Conservation (phyloP, 1,140 invertebrate genomes). For the Mercenaria mercenaria region DNA sequence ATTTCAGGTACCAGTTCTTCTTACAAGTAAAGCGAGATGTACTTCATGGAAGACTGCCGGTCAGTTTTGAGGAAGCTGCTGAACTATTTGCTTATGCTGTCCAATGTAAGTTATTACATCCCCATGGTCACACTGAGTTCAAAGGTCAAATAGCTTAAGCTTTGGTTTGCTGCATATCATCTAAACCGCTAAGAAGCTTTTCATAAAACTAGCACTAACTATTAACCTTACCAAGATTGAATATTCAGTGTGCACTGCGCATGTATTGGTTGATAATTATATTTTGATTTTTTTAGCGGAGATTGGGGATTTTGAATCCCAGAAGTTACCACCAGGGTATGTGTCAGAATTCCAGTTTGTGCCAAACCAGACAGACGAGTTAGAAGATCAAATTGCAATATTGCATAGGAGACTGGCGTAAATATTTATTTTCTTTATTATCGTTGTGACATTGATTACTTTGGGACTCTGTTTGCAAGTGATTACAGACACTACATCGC, state of each 20-base stretch:
- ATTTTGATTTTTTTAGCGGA: constrained; percentile 83
- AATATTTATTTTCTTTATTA: constrained; percentile 82
- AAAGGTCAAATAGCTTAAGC: too few species aligned
- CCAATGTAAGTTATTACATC: constrained; percentile 80
- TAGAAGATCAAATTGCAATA: constrained; percentile 95
- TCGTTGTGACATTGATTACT: too few species aligned
- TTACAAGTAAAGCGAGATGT: constrained; percentile 84
- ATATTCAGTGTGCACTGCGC: too few species aligned
- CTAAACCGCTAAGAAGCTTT: too few species aligned
- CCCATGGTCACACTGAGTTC: too few species aligned
- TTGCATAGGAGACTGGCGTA: constrained; percentile 95
- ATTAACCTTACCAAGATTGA: too few species aligned
- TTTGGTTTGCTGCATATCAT: too few species aligned
- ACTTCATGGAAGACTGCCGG: constrained; percentile 81
- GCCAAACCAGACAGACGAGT: constrained; percentile 95
- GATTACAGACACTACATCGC: too few species aligned
- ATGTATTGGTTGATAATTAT: too few species aligned
- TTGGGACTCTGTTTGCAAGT: too few species aligned
- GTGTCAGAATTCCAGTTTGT: constrained; percentile 85
- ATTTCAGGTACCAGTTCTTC: constrained; percentile 84
- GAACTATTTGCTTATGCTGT: constrained; percentile 83
- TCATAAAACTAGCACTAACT: too few species aligned
- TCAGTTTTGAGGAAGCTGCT: constrained; percentile 82
- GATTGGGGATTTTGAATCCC: constrained; percentile 83
- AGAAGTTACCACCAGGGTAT: constrained; percentile 81